Evolutionary conservation across 2,797 vertebrate genomes (phyloP), one percentile per base, ranked within the genome.

Genomic region (Falco berigora): DNA sequence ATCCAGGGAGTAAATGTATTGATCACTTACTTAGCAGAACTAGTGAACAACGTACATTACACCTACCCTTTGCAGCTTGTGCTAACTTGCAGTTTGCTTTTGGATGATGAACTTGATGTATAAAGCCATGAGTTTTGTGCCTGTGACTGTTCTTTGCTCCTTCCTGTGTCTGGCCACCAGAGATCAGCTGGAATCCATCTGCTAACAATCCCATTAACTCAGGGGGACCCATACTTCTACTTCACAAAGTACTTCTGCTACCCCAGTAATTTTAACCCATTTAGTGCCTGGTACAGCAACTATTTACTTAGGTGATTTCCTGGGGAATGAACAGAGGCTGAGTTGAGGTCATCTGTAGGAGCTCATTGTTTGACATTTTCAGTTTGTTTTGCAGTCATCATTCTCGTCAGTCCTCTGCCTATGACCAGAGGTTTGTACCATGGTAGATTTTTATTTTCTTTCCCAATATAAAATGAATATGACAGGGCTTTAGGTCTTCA

Each of bases 1-100:
- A 28, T 69, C 93, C 86, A 63, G 93, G 86, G 78, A 97, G 75
- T 90, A 96, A 96, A 93, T 95, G 86, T 88, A 97, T 96, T 95
- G 94, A 97, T 96, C 12, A 21, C 78, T 94, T 96, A 88, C 93
- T 97, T 97, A 93, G 86, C 72, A 89, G 92, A 91, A 88, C 75
- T 78, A 80, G 72, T 0, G 5, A 88, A 64, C 75, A 80, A 50
- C 2, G 0, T 47, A 49, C 14, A 21, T 92, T 89, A 89, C 88
- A 89, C 78, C 53, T 80, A 69, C 59, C 80, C 75, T 11, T 58
- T 78, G 78, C 56, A 62, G 58, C 78, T 83, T 66, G 58, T 22
- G 9, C 72, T 56, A 88, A 86, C 84, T 93, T 93, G 42, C 86
- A 90, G 56, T 96, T 90, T 96, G 78, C 56, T 96, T 91, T 75